Percentiles rank a stretch among this genome's conserved stretches.
phyloP scores from a whole-genome alignment of 1,140 invertebrate genomes.

The Sweltsa coloradensis region DNA sequence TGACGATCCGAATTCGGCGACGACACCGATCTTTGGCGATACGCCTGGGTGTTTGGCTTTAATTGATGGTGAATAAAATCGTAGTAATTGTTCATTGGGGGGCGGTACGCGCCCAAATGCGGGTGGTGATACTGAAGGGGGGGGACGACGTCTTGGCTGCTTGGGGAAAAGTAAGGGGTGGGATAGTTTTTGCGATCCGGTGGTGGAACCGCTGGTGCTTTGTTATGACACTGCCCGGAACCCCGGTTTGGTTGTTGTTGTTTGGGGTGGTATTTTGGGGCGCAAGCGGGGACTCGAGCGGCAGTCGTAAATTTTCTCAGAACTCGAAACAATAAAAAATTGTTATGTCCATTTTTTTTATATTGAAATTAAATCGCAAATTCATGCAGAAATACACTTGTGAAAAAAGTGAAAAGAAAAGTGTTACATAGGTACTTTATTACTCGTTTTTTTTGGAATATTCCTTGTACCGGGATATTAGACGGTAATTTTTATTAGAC shows the following conservation, averaged over 20 bases:
- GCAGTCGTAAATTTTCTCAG: not conserved
- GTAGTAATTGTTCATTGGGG: slow-evolving; percentile 3
- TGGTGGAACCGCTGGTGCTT: not conserved
- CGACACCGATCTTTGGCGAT: slow-evolving; percentile 1
- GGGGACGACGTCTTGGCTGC: not conserved
- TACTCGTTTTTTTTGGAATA: not conserved
- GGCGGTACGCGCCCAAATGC: no score
- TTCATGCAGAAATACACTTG: not conserved
- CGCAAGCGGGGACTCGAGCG: not conserved
- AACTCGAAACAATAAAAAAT: not conserved
- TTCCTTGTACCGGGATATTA: not conserved
- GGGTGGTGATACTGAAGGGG: not conserved
- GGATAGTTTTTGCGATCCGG: not conserved
- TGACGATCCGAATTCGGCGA: not conserved
- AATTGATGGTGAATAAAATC: slow-evolving; percentile 6
- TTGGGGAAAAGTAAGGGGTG: not conserved
- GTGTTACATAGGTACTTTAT: not conserved
- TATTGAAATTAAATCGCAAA: no score
- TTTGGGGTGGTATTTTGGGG: not conserved
- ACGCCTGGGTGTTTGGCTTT: not conserved
- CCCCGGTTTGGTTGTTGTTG: not conserved
- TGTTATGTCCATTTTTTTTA: not conserved
- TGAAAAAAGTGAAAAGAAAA: not conserved
- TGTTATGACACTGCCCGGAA: no score
- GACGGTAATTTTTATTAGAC: no score